A percentile compares a stretch with the other conserved stretches of the same genome.
phyloP scores from a whole-genome alignment of 2,888 invertebrate genomes.

The Pandemis heparana region DNA sequence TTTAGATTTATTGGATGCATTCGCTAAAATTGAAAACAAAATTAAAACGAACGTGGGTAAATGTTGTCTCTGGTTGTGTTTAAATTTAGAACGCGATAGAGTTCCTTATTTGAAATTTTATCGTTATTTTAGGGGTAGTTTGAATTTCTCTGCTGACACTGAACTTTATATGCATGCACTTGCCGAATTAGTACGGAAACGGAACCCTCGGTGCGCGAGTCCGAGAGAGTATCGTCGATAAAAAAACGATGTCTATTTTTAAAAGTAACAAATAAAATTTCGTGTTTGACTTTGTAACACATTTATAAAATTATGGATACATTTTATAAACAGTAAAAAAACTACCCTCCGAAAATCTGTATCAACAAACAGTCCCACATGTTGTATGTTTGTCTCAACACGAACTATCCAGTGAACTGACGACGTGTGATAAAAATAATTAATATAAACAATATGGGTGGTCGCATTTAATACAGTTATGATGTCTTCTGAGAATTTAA shows the following conservation, averaged over 20 bases:
- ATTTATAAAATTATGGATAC: not conserved
- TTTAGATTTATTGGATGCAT: conserved; percentile 42
- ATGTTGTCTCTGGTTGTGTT: conserved; percentile 16
- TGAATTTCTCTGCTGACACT: too few species aligned
- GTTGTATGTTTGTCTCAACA: conserved; percentile 32
- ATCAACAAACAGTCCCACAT: conserved; percentile 30
- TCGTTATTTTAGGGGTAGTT: not conserved
- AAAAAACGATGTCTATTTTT: too few species aligned
- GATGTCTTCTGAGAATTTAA: conserved; percentile 22
- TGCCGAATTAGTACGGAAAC: too few species aligned
- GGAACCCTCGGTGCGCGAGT: too few species aligned
- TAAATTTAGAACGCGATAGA: conserved; percentile 9
- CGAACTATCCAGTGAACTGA: conserved; percentile 11
- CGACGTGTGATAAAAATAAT: conserved; percentile 34
- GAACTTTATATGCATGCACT: too few species aligned
- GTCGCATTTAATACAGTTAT: conserved; percentile 19
- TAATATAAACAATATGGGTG: conserved; percentile 37
- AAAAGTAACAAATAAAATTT: too few species aligned
- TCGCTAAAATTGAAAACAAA: conserved; percentile 42
- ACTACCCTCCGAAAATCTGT: conserved; percentile 13
- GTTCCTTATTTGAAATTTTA: conserved; percentile 14
- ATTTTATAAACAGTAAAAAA: conserved; percentile 7
- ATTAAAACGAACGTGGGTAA: conserved; percentile 40
- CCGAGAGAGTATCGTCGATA: too few species aligned
- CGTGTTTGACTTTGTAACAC: not conserved